Evolutionary conservation across 2,888 invertebrate genomes (phyloP), one percentile per base, ranked within the genome.

Genomic region (Epistrophe grossulariae): DNA sequence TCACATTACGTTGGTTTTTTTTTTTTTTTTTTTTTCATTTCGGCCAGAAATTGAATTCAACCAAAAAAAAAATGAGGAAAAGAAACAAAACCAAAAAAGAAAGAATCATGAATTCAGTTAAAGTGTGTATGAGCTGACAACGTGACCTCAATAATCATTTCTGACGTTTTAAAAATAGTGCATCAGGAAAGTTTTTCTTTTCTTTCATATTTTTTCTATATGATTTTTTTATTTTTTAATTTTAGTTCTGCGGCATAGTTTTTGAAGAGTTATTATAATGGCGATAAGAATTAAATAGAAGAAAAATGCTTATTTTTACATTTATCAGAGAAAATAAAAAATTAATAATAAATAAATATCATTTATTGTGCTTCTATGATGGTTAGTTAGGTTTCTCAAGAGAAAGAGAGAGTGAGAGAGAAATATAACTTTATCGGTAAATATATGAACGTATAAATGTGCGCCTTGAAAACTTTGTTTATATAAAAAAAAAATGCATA

Each of bases 141-240:
- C 50, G 70, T 81, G 81, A 71, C 81, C 81, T 81, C 76, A 76
- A 81, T 70, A 55, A 70, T 70, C 70, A 55, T 81, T 81, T 31
- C 71, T 35, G 68, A 59, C 17, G 31, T 59, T 35, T 55, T 74
- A 74, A 73, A 50, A 35, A 74, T 60, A 68, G 68, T 60, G 43
- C 31, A 35, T 35, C 35, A 74, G 73, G 35, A 28, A 52, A 38
- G 15, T 43, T 72, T 62, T 40, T 57, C n/a, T 31, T 17, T 55
- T 9, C 9, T 57, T 35, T 17, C 7, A 13, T n/a, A n/a, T n/a
- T n/a, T 64, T 60, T 19, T 40, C 24, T 57, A 31, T 55, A 6
- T 15, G n/a, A n/a, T 10, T 57, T 17, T 17, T 19, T 17, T 64
- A 19, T 60, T 19, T 40, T 28, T 11, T 10, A 48, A 10, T 11